These are phyloP conservation scores for Lasiommata megera DNA, from an alignment of 2,888 invertebrate species.

Conservation along the genomic window DNA sequence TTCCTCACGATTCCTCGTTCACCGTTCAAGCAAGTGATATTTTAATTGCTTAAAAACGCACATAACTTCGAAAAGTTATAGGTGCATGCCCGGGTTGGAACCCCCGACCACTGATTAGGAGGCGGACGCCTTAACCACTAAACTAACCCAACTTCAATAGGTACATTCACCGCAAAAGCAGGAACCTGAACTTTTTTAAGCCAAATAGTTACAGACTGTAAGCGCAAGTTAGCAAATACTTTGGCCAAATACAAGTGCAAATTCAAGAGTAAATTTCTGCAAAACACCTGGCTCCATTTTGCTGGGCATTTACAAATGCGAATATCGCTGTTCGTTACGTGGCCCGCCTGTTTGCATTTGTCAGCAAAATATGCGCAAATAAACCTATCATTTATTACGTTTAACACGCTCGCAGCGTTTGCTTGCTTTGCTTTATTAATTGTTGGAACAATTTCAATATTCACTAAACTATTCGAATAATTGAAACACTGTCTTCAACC, in stretches of 20 bases:
- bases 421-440: conserved; percentile 6
- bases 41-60: no score
- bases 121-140: no score
- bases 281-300: conserved; percentile 44
- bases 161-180: no score
- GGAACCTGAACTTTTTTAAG: no score
- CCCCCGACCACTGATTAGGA: no score
- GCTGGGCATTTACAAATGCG: conserved; percentile 43
- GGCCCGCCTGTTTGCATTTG: conserved; percentile 42
- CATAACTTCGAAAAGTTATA: no score
- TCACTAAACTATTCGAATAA: not conserved
- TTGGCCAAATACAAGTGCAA: conserved; percentile 1
- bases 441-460: not conserved
- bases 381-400: conserved; percentile 34
- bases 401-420: conserved; percentile 17
- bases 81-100: no score
- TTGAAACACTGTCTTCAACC: not conserved
- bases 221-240: not conserved
- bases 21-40: no score
- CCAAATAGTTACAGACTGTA: no score
- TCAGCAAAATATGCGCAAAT: conserved; percentile 43
- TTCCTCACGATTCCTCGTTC: no score
- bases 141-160: no score
- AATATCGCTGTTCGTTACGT: conserved; percentile 46
- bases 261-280: conserved; percentile 36